These are phyloP conservation scores for Zoroaster sp. DNA, from an alignment of 53 echinoderm and acorn worm species.

Conservation along the genomic window DNA sequence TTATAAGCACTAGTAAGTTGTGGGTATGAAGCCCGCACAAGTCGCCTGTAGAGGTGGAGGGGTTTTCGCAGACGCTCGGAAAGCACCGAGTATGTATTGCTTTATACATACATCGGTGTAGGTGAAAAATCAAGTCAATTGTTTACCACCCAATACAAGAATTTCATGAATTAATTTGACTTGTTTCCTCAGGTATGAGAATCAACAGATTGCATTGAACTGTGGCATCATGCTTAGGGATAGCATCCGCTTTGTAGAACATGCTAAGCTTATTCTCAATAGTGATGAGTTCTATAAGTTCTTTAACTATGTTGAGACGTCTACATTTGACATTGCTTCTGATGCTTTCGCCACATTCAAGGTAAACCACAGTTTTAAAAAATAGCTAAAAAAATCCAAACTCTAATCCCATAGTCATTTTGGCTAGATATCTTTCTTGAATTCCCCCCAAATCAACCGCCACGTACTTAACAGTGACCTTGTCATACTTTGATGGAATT, in stretches of 20 bases:
- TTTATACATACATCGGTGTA: too few species aligned
- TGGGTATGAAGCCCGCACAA: not conserved
- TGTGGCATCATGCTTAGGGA: constrained; percentile 92
- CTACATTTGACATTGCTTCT: constrained; percentile 96
- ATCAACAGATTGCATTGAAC: constrained; percentile 83
- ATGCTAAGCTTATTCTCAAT: constrained; percentile 73
- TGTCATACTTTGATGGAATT: too few species aligned
- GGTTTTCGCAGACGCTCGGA: too few species aligned
- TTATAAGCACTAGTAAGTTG: not conserved
- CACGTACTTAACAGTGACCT: too few species aligned
- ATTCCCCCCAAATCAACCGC: too few species aligned
- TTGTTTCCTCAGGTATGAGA: constrained; percentile 72
- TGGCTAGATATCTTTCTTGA: too few species aligned
- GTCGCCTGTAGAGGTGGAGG: too few species aligned
- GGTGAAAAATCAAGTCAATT: too few species aligned
- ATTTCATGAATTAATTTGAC: not conserved
- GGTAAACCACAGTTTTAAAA: constrained; percentile 41
- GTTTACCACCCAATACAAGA: too few species aligned
- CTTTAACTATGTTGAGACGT: constrained; percentile 82
- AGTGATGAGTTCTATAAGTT: constrained; percentile 72
- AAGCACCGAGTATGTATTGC: too few species aligned
- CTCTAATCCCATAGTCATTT: too few species aligned
- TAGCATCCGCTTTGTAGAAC: constrained; percentile 71
- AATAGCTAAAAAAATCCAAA: not conserved
- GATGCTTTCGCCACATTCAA: constrained; percentile 99